A percentile compares a stretch with the other conserved stretches of the same genome.
phyloP scores from a whole-genome alignment of 2,113 vertebrate genomes.

The Gadus chalcogrammus region DNA sequence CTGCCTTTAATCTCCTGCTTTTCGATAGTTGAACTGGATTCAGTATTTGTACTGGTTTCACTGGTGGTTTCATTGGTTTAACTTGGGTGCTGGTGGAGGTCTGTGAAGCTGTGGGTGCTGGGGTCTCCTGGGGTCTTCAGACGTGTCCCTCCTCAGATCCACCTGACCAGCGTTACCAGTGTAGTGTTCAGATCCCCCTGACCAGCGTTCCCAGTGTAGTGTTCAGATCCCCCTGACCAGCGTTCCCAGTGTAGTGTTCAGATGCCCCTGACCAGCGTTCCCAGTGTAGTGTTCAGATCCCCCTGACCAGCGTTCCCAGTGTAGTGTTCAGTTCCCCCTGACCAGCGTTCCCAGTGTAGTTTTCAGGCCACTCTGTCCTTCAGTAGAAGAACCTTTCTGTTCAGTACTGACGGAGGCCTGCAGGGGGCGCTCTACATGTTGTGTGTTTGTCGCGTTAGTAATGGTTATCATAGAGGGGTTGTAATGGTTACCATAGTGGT shows the following conservation, averaged over 20 bases:
- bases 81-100: constrained; percentile 62
- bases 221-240: neutral
- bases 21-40: constrained; percentile 45
- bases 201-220: neutral
- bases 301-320: constrained; percentile 63
- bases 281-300: constrained; percentile 22
- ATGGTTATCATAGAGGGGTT: no score
- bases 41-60: no score
- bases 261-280: constrained; percentile 13
- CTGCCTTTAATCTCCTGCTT: constrained; percentile 39
- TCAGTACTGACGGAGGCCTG: no score
- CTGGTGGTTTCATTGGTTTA: no score
- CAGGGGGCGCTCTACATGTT: no score
- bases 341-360: constrained; percentile 75
- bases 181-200: constrained; percentile 40
- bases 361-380: no score
- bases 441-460: no score
- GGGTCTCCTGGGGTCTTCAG: constrained; percentile 57
- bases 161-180: constrained; percentile 34
- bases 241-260: constrained; percentile 33
- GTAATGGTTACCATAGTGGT: no score
- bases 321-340: constrained; percentile 54
- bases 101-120: constrained; percentile 44
- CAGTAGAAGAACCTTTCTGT: no score
- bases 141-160: constrained; percentile 65